phyloP scores from a whole-genome alignment of 1,140 invertebrate species.

The Popillia japonica region DNA sequence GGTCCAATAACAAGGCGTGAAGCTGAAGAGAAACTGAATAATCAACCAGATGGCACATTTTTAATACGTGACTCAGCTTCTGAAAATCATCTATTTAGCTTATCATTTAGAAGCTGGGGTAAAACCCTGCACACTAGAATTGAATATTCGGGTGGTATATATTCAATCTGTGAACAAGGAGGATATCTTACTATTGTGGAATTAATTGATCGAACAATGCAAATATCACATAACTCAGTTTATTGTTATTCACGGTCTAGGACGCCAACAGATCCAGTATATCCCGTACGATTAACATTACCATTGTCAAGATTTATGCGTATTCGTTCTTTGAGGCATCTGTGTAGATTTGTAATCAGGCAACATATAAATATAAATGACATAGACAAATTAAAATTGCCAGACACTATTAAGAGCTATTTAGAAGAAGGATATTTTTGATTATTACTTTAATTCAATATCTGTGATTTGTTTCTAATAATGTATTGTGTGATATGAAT shows the following conservation, averaged over 20 bases:
- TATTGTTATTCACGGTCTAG: conserved; percentile 74
- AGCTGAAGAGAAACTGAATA: conserved; percentile 64
- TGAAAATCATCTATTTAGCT: conserved; percentile 71
- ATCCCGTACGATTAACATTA: conserved; percentile 77
- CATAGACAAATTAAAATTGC: conserved; percentile 76
- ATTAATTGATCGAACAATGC: conserved; percentile 74
- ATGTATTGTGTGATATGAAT: conserved; percentile 30
- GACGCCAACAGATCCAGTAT: conserved; percentile 69
- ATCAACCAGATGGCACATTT: conserved; percentile 80
- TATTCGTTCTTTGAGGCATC: conserved; percentile 76
- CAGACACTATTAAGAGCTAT: conserved; percentile 72
- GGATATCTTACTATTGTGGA: conserved; percentile 71
- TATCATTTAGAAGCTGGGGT: conserved; percentile 80
- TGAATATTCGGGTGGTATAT: conserved; percentile 73
- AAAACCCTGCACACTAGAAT: conserved; percentile 75
- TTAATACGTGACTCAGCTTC: conserved; percentile 80
- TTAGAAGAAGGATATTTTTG: conserved; percentile 63
- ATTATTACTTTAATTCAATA: neutral
- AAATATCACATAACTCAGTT: conserved; percentile 69
- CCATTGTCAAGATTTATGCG: conserved; percentile 79
- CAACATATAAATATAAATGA: conserved; percentile 76
- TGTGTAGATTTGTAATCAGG: conserved; percentile 81
- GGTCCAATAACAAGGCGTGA: conserved; percentile 62
- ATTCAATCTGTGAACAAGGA: conserved; percentile 69
- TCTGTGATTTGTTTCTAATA: conserved; percentile 40